Percentiles rank a stretch among this genome's conserved stretches.
Conservation (phyloP, 2,113 vertebrate genomes). For the Paracanthobrama guichenoti region DNA sequence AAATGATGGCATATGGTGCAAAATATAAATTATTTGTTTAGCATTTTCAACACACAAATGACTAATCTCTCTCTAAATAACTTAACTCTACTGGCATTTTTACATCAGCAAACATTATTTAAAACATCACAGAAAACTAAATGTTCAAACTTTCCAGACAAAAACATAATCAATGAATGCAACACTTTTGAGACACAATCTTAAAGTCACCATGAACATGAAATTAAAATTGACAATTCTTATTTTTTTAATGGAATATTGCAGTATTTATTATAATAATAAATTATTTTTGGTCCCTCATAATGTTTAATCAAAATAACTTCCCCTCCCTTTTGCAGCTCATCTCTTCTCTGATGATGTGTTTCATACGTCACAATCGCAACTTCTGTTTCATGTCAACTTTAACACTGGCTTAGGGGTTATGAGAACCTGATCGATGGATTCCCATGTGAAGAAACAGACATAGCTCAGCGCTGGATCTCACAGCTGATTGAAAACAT, state of each 20-base stretch:
- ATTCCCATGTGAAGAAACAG: conserved; percentile 4
- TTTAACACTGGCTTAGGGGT: not conserved
- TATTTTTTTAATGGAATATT: no score
- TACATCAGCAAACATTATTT: not conserved
- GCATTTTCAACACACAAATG: no score
- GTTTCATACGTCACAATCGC: no score
- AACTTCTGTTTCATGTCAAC: no score
- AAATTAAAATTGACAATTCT: no score
- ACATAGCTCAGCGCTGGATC: not conserved
- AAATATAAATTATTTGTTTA: no score
- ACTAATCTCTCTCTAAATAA: not conserved
- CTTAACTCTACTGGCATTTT: not conserved
- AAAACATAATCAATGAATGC: not conserved
- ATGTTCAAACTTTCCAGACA: not conserved
- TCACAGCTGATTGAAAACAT: conserved; percentile 34
- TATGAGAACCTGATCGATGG: not conserved
- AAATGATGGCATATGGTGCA: no score
- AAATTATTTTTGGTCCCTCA: no score
- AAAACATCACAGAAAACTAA: not conserved
- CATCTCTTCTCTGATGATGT: no score
- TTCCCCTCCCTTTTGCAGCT: no score
- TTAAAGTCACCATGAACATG: not conserved
- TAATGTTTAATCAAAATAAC: no score
- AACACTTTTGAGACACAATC: not conserved
- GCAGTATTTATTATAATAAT: no score